phyloP scores from a whole-genome alignment of 2,797 vertebrate species.

The Hippopotamyrus pictus region DNA sequence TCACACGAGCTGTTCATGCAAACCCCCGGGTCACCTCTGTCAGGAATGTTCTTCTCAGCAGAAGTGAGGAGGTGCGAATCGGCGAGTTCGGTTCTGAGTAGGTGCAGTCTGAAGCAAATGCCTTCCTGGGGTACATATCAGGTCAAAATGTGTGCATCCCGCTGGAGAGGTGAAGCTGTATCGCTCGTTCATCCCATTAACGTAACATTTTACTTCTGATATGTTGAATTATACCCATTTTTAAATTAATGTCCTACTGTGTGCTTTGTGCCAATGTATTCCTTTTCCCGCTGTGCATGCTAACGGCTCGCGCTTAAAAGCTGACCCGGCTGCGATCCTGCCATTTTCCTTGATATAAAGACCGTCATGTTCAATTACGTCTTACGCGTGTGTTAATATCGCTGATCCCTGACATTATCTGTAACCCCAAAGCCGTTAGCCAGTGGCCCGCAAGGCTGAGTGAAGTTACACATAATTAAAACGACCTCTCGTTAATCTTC shows the following conservation, averaged over 20 bases:
- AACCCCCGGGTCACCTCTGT: neutral
- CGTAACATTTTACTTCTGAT: neutral
- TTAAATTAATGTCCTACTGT: neutral
- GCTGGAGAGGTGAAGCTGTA: neutral
- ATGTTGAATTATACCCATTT: neutral
- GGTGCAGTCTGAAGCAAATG: neutral
- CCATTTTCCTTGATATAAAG: slow-evolving; percentile 38
- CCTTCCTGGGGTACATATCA: neutral
- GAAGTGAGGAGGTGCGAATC: neutral
- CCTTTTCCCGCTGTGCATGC: neutral
- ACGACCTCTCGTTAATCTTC: slow-evolving; percentile 54
- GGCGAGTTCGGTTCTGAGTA: neutral
- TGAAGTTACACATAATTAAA: slow-evolving; percentile 40
- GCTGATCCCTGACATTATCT: slow-evolving; percentile 33
- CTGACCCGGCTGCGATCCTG: neutral
- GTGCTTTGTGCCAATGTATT: neutral
- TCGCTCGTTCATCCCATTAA: neutral
- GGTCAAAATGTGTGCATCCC: neutral
- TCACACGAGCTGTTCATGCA: neutral
- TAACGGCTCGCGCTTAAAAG: neutral
- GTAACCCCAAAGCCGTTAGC: neutral
- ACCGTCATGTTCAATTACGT: slow-evolving; percentile 49
- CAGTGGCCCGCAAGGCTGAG: slow-evolving; percentile 23
- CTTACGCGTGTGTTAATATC: slow-evolving; percentile 41
- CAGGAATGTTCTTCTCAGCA: neutral